These are phyloP conservation scores for Pomacea canaliculata DNA, from an alignment of 2,888 invertebrate species.

Conservation along the genomic window DNA sequence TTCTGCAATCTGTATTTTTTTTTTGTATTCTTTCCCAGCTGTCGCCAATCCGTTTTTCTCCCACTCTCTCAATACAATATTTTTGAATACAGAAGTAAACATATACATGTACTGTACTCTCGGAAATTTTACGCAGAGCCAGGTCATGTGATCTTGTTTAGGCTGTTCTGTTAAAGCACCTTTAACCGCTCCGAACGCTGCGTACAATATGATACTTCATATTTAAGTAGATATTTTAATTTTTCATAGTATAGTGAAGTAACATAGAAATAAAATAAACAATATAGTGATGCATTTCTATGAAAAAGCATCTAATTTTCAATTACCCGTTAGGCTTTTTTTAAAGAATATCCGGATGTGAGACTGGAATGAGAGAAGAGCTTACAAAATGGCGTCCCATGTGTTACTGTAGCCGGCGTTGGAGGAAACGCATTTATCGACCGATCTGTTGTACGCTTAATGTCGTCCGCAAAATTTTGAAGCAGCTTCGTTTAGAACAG, in stretches of 20 bases:
- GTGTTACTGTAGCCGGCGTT: conserved; percentile 40
- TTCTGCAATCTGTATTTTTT: too few species aligned
- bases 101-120: background rate
- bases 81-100: background rate
- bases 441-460: conserved; percentile 13
- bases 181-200: background rate
- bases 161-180: conserved; percentile 18
- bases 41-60: too few species aligned
- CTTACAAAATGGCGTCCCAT: conserved; percentile 45
- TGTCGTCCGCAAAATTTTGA: conserved; percentile 7
- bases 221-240: too few species aligned
- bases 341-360: too few species aligned
- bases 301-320: too few species aligned
- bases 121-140: background rate
- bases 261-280: too few species aligned
- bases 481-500: conserved; percentile 6
- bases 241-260: too few species aligned
- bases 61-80: too few species aligned
- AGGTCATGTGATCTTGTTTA: conserved; percentile 26
- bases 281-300: too few species aligned
- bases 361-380: conserved; percentile 29
- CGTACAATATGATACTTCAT: background rate
- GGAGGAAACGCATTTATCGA: conserved; percentile 28
- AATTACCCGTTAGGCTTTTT: too few species aligned
- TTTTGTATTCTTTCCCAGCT: too few species aligned